Base-by-base conservation (phyloP, 2,113 vertebrate species). In the Crotophaga sulcirostris region DNA sequence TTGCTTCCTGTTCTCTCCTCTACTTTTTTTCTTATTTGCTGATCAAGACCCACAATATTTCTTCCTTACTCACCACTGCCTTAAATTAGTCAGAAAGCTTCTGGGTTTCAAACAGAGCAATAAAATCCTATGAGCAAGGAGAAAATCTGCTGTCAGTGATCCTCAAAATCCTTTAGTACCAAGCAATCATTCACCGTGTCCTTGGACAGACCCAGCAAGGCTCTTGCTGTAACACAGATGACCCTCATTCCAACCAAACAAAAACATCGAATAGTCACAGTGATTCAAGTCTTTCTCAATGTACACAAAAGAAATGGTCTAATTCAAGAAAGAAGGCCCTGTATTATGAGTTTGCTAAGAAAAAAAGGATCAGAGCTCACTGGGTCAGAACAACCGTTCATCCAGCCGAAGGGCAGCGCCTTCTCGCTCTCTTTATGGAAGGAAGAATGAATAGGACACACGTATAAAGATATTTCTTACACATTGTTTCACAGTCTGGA, bases 251-350 rank as follows among this genome's bases (percentile, higher is more conserved):
- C 25, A 74, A 42, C 7, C 31, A 76, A 84, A 36, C 28, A 59
- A 54, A 77, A 52, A 1, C 11, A 49, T 0, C 3, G 19, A 59
- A 25, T 2, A 69, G n/a, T 28, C 4, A 2, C 16, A 38, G 16
- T 0, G 1, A 62, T 14, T 45, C 3, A 2, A 3, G 19, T 66
- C 42, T 84, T 89, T 68, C 42, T 93, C 60, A 33, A 5, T 4
- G 16, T 20, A 60, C 21, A 28, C 24, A 66, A 69, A 58, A 7
- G 15, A 84, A 93, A 58, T 1, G 0, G 23, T n/a, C 14, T 49
- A 62, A 73, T 12, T 86, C 28, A 80, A 44, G 40, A 70, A 75
- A 60, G 54, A 36, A 64, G 24, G 21, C 18, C 44, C 54, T 23
- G 18, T 74, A 16, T 54, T 44, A 24, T 2, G 20, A 72, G 16